Evolutionary conservation across 2,888 invertebrate species (phyloP).

Genomic region (Eilema caniola): DNA sequence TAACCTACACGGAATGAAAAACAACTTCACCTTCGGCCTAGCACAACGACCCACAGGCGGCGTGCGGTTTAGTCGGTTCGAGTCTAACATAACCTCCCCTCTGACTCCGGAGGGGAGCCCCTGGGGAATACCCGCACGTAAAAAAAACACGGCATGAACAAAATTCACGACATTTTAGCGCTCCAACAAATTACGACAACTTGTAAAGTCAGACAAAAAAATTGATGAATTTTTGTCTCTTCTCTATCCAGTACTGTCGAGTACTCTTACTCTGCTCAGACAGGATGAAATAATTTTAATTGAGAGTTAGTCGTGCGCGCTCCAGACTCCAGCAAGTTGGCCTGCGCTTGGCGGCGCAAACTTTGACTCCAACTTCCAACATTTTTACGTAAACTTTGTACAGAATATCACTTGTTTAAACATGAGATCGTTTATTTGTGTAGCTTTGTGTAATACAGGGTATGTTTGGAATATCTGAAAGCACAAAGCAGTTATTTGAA

Average conservation of each 20-base stretch:
- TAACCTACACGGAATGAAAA: too few species aligned
- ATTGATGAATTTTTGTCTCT: constrained; percentile 50
- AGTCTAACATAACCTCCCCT: too few species aligned
- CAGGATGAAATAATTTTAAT: constrained; percentile 64
- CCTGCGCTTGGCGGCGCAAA: constrained; percentile 46
- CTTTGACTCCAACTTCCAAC: constrained; percentile 42
- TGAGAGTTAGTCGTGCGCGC: constrained; percentile 63
- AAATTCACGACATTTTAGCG: constrained; percentile 44
- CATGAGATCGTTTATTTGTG: constrained; percentile 3
- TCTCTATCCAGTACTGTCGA: constrained; percentile 41
- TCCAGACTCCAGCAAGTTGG: constrained; percentile 33
- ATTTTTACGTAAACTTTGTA: constrained; percentile 39
- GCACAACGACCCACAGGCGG: too few species aligned
- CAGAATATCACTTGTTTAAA: constrained; percentile 16
- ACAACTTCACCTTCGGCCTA: too few species aligned
- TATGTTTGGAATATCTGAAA: background rate
- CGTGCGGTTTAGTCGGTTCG: too few species aligned
- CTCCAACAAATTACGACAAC: constrained; percentile 39
- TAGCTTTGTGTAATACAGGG: background rate
- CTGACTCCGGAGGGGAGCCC: too few species aligned
- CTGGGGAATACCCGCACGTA: too few species aligned
- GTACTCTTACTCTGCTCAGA: constrained; percentile 49
- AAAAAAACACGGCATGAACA: too few species aligned
- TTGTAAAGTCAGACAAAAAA: constrained; percentile 56
- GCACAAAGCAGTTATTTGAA: too few species aligned